Percentiles rank a stretch among this genome's conserved stretches.
Evolutionary conservation across 2,113 vertebrate species (phyloP).

Genomic region (Bambusicola thoracicus): DNA sequence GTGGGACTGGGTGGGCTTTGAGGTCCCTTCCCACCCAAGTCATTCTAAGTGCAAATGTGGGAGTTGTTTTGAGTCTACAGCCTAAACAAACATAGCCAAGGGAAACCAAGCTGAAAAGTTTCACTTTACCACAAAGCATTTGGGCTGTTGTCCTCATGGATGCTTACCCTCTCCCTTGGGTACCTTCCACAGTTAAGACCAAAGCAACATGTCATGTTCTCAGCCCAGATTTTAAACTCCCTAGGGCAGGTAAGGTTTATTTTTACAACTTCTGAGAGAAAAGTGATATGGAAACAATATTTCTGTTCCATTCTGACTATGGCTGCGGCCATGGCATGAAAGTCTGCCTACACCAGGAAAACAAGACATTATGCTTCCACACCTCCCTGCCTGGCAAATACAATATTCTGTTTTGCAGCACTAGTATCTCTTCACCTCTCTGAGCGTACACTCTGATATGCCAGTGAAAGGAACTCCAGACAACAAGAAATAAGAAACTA

Average conservation of each 20-base stretch:
- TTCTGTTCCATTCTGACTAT: not conserved
- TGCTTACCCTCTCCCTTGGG: not conserved
- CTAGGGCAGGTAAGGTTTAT: not conserved
- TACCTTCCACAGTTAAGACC: not conserved
- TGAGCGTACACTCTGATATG: accelerated
- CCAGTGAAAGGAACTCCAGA: not conserved
- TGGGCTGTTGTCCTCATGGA: not conserved
- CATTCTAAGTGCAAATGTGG: not conserved
- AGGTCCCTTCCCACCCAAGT: too few species aligned
- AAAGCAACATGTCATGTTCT: not conserved
- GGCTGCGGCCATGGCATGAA: not conserved
- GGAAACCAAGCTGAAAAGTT: conserved; percentile 11
- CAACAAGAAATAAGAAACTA: not conserved
- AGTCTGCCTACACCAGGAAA: not conserved
- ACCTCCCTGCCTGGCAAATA: not conserved
- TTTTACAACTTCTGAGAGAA: not conserved
- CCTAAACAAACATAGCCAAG: conserved; percentile 7
- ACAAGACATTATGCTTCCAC: not conserved
- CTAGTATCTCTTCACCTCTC: not conserved
- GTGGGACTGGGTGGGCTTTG: too few species aligned
- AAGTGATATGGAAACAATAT: not conserved
- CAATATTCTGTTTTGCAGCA: not conserved
- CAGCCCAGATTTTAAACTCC: not conserved
- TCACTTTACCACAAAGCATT: not conserved
- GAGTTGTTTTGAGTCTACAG: not conserved